Percentiles rank a stretch among this genome's conserved stretches.
phyloP scores from a whole-genome alignment of 2,113 vertebrate species.

The Danionella cerebrum region DNA sequence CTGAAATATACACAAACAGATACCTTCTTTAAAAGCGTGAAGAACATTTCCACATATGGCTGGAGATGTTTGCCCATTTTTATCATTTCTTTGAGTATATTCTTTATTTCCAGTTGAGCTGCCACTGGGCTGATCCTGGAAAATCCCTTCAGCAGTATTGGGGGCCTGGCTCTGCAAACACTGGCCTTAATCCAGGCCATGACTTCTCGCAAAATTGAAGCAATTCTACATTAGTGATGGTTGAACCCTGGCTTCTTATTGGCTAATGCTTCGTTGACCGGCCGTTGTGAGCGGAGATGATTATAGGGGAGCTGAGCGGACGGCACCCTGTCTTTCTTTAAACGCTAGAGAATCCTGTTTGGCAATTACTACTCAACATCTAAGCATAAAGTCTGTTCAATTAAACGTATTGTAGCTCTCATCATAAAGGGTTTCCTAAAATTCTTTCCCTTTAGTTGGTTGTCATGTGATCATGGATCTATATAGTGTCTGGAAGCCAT shows the following conservation, averaged over 20 bases:
- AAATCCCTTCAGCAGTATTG: slow-evolving; percentile 44
- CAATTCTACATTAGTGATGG: slow-evolving; percentile 50
- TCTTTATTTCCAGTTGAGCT: slow-evolving; percentile 46
- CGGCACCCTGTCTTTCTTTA: neutral
- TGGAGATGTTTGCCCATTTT: slow-evolving; percentile 28
- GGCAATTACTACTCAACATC: too few relatives aligned
- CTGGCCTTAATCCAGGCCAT: slow-evolving; percentile 49
- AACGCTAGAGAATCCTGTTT: neutral
- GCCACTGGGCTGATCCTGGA: slow-evolving; percentile 42
- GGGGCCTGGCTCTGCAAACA: slow-evolving; percentile 43
- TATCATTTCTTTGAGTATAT: slow-evolving; percentile 38
- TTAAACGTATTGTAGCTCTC: too few relatives aligned
- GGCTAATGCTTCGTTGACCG: slow-evolving; percentile 19
- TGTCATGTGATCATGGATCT: too few relatives aligned
- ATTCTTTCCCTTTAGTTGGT: too few relatives aligned
- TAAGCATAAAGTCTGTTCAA: too few relatives aligned
- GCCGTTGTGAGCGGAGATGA: slow-evolving; percentile 27
- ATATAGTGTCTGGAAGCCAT: too few relatives aligned
- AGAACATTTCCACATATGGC: slow-evolving; percentile 21
- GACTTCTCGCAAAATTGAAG: slow-evolving; percentile 47
- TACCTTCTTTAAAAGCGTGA: slow-evolving; percentile 15
- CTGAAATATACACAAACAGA: neutral
- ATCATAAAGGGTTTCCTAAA: too few relatives aligned
- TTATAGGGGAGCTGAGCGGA: slow-evolving; percentile 19
- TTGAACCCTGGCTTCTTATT: slow-evolving; percentile 39